Conservation (phyloP, 2,113 vertebrate species). For the Lasiurus borealis region DNA sequence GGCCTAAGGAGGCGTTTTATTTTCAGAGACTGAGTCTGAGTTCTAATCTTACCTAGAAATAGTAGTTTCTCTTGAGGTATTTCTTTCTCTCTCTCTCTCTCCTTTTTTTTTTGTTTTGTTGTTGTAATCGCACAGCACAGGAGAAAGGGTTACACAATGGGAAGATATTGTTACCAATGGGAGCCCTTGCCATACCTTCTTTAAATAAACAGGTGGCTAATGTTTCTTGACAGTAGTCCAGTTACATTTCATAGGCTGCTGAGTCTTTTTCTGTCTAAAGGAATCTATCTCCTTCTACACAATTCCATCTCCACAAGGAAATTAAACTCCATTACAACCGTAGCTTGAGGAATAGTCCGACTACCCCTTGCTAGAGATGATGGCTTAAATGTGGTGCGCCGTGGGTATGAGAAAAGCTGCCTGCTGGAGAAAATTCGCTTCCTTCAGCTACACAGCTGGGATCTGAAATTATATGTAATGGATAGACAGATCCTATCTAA, state of each 20-base stretch:
- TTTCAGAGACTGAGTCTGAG: not conserved
- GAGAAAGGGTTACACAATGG: conserved; percentile 25
- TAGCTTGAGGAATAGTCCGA: not conserved
- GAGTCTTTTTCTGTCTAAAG: not conserved
- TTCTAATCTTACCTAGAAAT: conserved; percentile 69
- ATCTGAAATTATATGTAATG: not conserved
- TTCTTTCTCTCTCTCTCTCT: conserved; percentile 1
- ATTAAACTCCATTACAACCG: not conserved
- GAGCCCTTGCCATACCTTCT: conserved; percentile 12
- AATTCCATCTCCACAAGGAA: not conserved
- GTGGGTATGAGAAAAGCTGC: not conserved
- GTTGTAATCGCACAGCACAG: conserved; percentile 56
- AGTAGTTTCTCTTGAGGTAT: conserved; percentile 36
- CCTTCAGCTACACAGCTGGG: not conserved
- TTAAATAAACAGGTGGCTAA: conserved; percentile 61
- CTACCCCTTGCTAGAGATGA: not conserved
- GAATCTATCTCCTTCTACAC: conserved; percentile 3
- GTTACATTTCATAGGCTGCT: not conserved
- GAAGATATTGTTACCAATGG: conserved; percentile 59
- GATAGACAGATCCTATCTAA: too few species aligned
- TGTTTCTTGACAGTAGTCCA: conserved; percentile 17
- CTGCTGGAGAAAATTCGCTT: not conserved
- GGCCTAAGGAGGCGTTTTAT: conserved; percentile 45
- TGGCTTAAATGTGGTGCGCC: not conserved
- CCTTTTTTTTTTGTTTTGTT: not conserved